Percentiles rank a stretch among this genome's conserved stretches.
phyloP scores from a whole-genome alignment of 1,140 invertebrate genomes.

The Neocloeon triangulifer region DNA sequence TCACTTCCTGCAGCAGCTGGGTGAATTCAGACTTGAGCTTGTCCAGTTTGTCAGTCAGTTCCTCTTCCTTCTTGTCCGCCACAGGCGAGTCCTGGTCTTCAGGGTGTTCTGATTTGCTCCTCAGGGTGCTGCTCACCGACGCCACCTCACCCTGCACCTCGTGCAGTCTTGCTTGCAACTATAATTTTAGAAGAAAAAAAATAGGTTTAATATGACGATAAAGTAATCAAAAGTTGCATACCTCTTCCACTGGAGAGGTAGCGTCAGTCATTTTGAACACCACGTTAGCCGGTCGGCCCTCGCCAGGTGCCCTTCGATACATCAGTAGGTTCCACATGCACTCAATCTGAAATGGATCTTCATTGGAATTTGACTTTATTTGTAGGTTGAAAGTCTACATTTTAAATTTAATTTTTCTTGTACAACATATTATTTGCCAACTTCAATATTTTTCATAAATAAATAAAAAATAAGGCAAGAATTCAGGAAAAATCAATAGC shows the following conservation, averaged over 20 bases:
- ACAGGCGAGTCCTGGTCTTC: not conserved
- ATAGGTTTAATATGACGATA: conserved; percentile 1
- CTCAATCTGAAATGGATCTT: conserved; percentile 17
- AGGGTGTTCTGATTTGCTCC: conserved; percentile 13
- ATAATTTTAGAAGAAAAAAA: conserved; percentile 7
- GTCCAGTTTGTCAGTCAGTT: conserved; percentile 16
- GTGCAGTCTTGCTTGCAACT: conserved; percentile 23
- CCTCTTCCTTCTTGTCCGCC: conserved; percentile 8
- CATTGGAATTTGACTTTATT: too few species aligned
- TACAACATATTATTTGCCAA: too few species aligned
- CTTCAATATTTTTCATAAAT: too few species aligned
- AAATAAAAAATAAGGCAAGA: too few species aligned
- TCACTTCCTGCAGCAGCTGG: conserved; percentile 22
- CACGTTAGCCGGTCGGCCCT: conserved; percentile 13
- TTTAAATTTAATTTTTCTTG: too few species aligned
- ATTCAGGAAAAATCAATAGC: too few species aligned
- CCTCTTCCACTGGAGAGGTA: conserved; percentile 14
- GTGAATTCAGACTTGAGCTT: conserved; percentile 25
- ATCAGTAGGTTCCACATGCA: conserved; percentile 21
- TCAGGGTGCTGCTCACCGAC: conserved; percentile 20
- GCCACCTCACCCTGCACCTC: conserved; percentile 20
- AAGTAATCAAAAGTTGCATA: conserved; percentile 6
- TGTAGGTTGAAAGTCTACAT: too few species aligned
- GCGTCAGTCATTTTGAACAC: conserved; percentile 11
- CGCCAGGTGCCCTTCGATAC: conserved; percentile 24